phyloP scores from a whole-genome alignment of 2,113 vertebrate species.

The Sapayoa aenigma region DNA sequence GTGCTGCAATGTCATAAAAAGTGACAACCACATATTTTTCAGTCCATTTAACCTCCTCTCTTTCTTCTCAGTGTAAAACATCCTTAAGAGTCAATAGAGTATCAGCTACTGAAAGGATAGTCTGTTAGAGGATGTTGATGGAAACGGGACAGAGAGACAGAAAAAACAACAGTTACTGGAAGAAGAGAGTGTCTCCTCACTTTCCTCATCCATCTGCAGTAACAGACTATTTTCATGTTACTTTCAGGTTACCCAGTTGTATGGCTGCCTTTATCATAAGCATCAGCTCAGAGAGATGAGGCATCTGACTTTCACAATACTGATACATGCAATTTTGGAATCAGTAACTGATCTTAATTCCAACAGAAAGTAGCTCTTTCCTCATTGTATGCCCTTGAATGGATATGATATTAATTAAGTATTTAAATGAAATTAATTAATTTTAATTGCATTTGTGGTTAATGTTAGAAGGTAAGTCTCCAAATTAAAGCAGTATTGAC shows the following conservation, averaged over 20 bases:
- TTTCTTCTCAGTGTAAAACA: neutral
- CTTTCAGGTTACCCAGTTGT: neutral
- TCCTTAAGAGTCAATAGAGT: neutral
- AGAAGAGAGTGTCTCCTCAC: neutral
- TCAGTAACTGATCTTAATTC: neutral
- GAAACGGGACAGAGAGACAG: neutral
- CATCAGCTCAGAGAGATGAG: neutral
- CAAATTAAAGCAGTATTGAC: neutral
- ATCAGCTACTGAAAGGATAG: neutral
- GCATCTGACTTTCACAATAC: fast-evolving
- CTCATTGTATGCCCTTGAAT: neutral
- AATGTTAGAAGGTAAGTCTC: neutral
- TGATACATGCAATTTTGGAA: neutral
- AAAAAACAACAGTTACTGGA: neutral
- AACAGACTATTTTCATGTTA: neutral
- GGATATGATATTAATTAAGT: neutral
- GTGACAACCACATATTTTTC: neutral
- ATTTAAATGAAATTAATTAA: neutral
- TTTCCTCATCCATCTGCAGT: neutral
- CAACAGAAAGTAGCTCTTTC: neutral
- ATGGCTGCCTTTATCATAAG: neutral
- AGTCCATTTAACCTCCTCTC: neutral
- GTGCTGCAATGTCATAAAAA: neutral
- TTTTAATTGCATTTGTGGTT: neutral
- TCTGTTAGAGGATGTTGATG: neutral